Percentiles rank a stretch among this genome's conserved stretches.
phyloP scores from a whole-genome alignment of 2,888 invertebrate species.

The Tetranychus truncatus region DNA sequence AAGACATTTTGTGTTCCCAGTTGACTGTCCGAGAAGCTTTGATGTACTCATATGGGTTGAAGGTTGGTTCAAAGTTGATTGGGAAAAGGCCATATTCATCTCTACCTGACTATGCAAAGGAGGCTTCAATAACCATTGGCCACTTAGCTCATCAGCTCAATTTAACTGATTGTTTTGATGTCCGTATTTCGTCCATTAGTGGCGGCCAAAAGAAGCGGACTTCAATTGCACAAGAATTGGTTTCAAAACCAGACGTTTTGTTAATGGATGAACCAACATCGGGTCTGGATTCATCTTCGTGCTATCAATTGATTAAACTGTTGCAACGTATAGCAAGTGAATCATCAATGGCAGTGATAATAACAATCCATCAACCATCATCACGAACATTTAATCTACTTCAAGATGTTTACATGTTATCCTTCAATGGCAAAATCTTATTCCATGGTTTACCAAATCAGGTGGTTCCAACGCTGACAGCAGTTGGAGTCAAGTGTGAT shows the following conservation, averaged over 20 bases:
- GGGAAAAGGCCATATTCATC: not conserved
- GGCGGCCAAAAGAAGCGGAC: constrained; percentile 78
- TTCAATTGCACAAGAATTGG: constrained; percentile 70
- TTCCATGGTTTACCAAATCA: constrained; percentile 18
- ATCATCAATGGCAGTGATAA: constrained; percentile 16
- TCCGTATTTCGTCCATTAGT: constrained; percentile 51
- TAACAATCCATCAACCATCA: constrained; percentile 21
- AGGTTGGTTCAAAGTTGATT: not conserved
- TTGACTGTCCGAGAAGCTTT: not conserved
- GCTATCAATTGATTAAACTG: constrained; percentile 10
- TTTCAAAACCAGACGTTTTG: constrained; percentile 75
- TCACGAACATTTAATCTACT: constrained; percentile 14
- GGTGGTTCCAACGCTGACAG: not conserved
- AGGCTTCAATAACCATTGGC: not conserved
- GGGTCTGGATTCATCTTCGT: constrained; percentile 20
- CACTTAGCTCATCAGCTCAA: constrained; percentile 39
- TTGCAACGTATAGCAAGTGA: constrained; percentile 11
- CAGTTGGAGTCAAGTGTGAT: not conserved
- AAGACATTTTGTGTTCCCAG: not conserved
- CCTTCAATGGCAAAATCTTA: constrained; percentile 17
- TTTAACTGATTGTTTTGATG: constrained; percentile 52
- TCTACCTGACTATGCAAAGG: not conserved
- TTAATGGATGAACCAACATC: constrained; percentile 92
- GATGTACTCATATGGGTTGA: not conserved
- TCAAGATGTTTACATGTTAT: constrained; percentile 18